Evolutionary conservation across 2,888 invertebrate genomes (phyloP).

Genomic region (Melolontha melolontha): DNA sequence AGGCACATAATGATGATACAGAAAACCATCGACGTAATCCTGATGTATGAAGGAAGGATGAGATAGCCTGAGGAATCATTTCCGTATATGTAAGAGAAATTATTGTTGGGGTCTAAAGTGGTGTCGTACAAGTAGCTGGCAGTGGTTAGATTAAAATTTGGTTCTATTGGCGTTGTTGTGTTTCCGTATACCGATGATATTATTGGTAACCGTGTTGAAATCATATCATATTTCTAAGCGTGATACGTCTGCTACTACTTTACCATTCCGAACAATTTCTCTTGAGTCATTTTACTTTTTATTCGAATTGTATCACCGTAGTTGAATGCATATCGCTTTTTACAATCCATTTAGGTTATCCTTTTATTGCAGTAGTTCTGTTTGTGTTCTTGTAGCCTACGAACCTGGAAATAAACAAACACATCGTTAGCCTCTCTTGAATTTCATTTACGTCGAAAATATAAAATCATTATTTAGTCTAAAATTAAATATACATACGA

Average conservation of each 20-base stretch:
- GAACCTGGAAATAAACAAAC: slow-evolving; percentile 5
- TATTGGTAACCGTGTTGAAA: slow-evolving; percentile 57
- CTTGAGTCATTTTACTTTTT: slow-evolving; percentile 11
- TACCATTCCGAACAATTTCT: slow-evolving; percentile 27
- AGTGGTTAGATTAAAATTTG: slow-evolving; percentile 53
- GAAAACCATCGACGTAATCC: slow-evolving; percentile 88
- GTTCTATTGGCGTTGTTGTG: slow-evolving; percentile 49
- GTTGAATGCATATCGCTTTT: background rate
- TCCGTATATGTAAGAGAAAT: slow-evolving; percentile 39
- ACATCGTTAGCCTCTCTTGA: background rate
- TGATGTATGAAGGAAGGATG: slow-evolving; percentile 84
- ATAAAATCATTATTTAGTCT: no score
- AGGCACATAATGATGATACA: slow-evolving; percentile 90
- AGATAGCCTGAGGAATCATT: slow-evolving; percentile 56
- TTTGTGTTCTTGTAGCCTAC: background rate
- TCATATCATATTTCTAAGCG: slow-evolving; percentile 59
- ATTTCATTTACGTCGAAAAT: no score
- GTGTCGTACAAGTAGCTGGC: slow-evolving; percentile 57
- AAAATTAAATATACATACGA: no score
- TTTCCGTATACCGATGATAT: slow-evolving; percentile 50
- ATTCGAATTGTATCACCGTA: slow-evolving; percentile 19
- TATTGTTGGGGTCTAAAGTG: slow-evolving; percentile 23
- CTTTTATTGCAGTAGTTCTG: background rate
- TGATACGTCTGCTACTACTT: slow-evolving; percentile 16
- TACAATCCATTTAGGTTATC: slow-evolving; percentile 26